Conservation (phyloP, 2,113 vertebrate genomes). For the Saccopteryx bilineata region DNA sequence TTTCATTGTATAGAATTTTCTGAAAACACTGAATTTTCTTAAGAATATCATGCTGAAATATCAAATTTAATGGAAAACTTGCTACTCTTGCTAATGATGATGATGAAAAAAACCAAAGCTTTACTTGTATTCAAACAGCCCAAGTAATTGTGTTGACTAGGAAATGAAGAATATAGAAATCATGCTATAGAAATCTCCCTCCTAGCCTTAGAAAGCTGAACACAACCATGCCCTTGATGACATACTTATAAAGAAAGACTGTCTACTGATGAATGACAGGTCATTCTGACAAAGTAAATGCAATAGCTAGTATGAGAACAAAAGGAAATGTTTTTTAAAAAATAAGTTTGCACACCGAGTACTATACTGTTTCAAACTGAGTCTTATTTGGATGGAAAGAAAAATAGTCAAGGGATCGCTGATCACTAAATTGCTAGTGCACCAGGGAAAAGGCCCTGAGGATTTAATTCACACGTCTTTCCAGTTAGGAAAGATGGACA, state of each 20-base stretch:
- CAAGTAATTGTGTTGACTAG: not conserved
- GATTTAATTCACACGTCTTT: not conserved
- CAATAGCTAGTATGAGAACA: not conserved
- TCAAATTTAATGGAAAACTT: not conserved
- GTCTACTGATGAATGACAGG: not conserved
- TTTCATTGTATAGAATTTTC: not conserved
- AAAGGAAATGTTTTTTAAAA: not conserved
- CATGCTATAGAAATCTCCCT: not conserved
- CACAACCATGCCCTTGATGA: not conserved
- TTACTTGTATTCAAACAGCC: not conserved
- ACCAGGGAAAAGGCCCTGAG: not conserved
- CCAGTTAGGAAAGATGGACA: not conserved
- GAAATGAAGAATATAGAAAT: slow-evolving; percentile 26
- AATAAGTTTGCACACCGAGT: not conserved
- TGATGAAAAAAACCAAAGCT: not conserved
- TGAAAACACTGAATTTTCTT: not conserved
- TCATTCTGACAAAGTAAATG: not conserved
- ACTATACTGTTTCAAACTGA: not conserved
- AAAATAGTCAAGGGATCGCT: not conserved
- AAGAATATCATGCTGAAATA: not conserved
- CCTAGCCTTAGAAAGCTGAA: not conserved
- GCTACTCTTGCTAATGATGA: not conserved
- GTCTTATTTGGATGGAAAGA: slow-evolving; percentile 14
- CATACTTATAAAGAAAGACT: not conserved
- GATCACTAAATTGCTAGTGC: not conserved